A percentile compares a stretch with the other conserved stretches of the same genome.
phyloP scores from a whole-genome alignment of 2,888 invertebrate species.

The Cryptocephalus moraei region DNA sequence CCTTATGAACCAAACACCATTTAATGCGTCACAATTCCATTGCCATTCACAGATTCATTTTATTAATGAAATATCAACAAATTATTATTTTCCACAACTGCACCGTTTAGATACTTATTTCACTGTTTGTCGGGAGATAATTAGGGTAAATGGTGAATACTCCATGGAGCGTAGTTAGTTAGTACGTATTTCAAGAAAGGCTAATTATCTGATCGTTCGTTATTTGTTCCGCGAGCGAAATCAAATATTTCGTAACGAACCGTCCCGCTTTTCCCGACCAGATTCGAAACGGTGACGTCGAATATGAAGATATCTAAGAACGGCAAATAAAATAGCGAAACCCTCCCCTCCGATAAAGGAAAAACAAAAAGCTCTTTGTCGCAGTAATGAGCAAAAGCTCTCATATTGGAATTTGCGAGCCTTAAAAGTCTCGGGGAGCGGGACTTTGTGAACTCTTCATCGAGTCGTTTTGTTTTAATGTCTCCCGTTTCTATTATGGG shows the following conservation, averaged over 20 bases:
- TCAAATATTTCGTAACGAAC: conserved; percentile 15
- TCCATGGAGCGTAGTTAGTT: no score
- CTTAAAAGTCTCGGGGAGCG: conserved; percentile 7
- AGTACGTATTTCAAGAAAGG: no score
- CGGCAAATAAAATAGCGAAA: conserved; percentile 15
- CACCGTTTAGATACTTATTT: no score
- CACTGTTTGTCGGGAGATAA: no score
- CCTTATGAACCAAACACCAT: no score
- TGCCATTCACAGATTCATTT: no score
- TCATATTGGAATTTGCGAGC: conserved; percentile 13
- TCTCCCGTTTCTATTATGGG: conserved; percentile 10
- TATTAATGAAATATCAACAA: no score
- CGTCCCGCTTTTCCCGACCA: conserved; percentile 10
- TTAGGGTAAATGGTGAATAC: no score
- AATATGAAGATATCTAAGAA: conserved; percentile 13
- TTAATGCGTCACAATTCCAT: no score
- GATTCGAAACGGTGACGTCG: conserved; percentile 10
- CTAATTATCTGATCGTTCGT: no score
- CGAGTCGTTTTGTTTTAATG: conserved; percentile 13
- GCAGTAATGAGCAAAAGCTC: conserved; percentile 18
- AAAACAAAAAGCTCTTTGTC: conserved; percentile 18
- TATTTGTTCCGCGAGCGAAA: conserved; percentile 2
- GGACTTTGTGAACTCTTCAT: not conserved
- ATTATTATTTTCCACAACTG: no score
- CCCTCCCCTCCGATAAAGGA: conserved; percentile 7